Evolutionary conservation across 2,888 invertebrate genomes (phyloP), one percentile per base, ranked within the genome.

Genomic region (Antheraea assamensis): DNA sequence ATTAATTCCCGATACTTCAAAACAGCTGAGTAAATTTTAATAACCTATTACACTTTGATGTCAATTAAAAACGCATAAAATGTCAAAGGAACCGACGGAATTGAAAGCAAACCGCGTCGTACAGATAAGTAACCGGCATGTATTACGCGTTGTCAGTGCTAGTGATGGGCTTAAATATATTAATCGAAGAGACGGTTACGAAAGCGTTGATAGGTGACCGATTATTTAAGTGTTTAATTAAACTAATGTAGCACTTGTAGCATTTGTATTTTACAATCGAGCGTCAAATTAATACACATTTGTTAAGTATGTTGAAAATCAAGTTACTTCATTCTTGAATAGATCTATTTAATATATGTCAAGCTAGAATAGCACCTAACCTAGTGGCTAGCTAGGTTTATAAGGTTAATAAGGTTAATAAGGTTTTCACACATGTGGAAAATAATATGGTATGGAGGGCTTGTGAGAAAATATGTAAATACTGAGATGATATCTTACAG

Each of bases 41-140:
- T 71, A 55, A n/a, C 58, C 71, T 27, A 35, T 30, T 68, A 68
- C 64, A 47, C 71, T 31, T 71, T 35, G 35, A n/a, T 58, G 71
- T 72, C 72, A 72, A 74, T 71, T 72, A 72, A 75, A 72, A 75
- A 70, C 74, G 74, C 76, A 74, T 75, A 78, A 76, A 82, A 81
- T 81, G 82, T 90, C 86, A 90, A 89, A 89, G 80, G 78, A 27
- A 61, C 87, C 88, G 88, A 76, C 73, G 71, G 76, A 78, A 82
- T 84, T 83, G 83, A 86, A 84, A 83, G 85, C 83, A 35, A 68
- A 35, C 42, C 42, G 42, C 68, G 31, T 68, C 35, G 68, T n/a
- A n/a, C 35, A 68, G 68, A 68, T 68, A 68, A 35, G 71, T 30
- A n/a, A 27, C 64, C 66, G 42, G 61, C 72, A 74, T 72, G 74